A percentile compares a stretch with the other conserved stretches of the same genome.
Evolutionary conservation across 2,113 vertebrate species (phyloP).

Genomic region (Oxyura jamaicensis): DNA sequence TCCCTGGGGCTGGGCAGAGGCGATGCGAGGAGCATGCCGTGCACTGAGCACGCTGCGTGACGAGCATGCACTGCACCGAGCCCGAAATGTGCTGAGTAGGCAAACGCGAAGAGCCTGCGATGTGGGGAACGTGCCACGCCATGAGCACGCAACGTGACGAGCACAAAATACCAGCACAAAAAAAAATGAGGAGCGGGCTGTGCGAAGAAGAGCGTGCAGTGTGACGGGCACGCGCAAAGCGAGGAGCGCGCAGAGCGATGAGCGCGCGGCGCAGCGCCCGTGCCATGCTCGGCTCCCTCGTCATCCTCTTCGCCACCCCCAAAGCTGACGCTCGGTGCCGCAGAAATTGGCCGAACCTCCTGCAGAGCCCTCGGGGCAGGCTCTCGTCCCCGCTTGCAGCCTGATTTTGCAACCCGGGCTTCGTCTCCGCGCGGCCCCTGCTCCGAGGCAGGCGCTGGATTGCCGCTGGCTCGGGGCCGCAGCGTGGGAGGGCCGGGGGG

Average conservation of each 20-base stretch:
- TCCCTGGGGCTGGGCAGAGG: not conserved
- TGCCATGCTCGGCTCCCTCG: not conserved
- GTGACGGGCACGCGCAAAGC: not conserved
- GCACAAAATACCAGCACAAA: no score
- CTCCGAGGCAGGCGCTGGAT: not conserved
- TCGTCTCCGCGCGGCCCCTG: not conserved
- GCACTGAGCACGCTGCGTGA: not conserved
- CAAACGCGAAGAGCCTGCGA: not conserved
- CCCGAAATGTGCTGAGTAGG: not conserved
- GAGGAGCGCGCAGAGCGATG: not conserved
- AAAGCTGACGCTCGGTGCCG: not conserved
- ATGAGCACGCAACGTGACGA: no score
- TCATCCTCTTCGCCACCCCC: not conserved
- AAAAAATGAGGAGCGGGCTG: no score
- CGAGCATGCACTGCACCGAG: not conserved
- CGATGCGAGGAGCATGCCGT: not conserved
- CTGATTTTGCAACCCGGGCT: not conserved
- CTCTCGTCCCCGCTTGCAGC: not conserved
- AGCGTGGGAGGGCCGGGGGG: fast-evolving
- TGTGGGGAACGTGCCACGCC: no score
- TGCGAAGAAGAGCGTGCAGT: no score
- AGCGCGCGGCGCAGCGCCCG: not conserved
- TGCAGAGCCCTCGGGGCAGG: not conserved
- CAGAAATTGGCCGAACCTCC: not conserved
- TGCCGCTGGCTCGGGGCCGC: not conserved